Base-by-base conservation (phyloP, 2,888 invertebrate genomes). In the Proisotoma minuta region DNA sequence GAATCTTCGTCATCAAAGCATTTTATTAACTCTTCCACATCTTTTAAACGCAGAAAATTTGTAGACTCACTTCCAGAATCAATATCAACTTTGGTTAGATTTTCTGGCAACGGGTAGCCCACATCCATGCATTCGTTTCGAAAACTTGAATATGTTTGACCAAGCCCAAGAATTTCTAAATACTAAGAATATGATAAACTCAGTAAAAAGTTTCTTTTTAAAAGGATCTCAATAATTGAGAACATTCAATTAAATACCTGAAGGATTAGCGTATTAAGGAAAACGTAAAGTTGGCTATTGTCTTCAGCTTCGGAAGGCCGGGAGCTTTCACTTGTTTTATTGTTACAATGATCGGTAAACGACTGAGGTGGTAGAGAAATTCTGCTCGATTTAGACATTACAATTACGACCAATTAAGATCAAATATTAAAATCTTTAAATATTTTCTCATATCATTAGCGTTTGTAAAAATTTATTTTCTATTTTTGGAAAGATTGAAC, bases 1-100 rank as follows among this genome's bases (percentile, higher is more conserved):
- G 66, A 68, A 48, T 73, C 68, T 47, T 71, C 70, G 24, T 62
- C 59, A 51, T 73, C 73, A 65, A 73, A 72, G 24, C 65, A 65
- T 59, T 66, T 63, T 24, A 71, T 56, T 4, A 73, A 63, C 5
- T 59, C 47, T 23, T 71, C 68, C 1, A 64, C 69, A 47, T 73
- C 73, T 28, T 63, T 56, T 1, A 54, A 24, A 2, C 58, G 60
- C 43, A 69, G 62, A n/a, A n/a, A n/a, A 34, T 34, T 8, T 15
- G 34, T 34, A 10, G 15, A 34, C 15, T 34, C 34, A 10, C 8
- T 10, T 8, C 34, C 8, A 8, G 15, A 8, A 8, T 34, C 15
- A 10, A 10, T 15, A 1, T 62, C 60, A 1, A 51, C 57, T 27
- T 34, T n/a, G 12, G 29, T 23, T 28, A 57, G 57, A 4, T 59